These are phyloP conservation scores for Drosophila takahashii DNA, from an alignment of 1,140 invertebrate species.

Conservation along the genomic window DNA sequence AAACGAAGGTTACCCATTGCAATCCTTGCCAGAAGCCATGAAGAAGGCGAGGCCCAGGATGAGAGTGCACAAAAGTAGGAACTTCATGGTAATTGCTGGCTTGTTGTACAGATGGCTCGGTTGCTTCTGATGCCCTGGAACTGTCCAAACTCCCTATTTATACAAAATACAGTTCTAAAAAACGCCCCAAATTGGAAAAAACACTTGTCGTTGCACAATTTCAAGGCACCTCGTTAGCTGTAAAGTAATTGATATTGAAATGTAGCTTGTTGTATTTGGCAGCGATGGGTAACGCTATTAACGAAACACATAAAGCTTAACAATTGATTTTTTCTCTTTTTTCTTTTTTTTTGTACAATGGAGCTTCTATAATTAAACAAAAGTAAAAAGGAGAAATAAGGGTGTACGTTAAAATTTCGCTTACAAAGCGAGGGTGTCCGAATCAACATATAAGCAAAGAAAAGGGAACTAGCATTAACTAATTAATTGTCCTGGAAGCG, in stretches of 20 bases:
- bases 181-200: constrained; percentile 4
- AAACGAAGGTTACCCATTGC: background rate
- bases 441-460: constrained; percentile 26
- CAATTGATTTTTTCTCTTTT: constrained; percentile 44
- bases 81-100: constrained; percentile 49
- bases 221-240: constrained; percentile 14
- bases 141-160: constrained; percentile 22
- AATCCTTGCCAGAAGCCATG: constrained; percentile 47
- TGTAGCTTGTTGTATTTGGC: constrained; percentile 52
- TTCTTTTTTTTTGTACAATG: constrained; percentile 39
- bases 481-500: constrained; percentile 44
- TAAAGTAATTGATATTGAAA: constrained; percentile 44
- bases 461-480: constrained; percentile 33
- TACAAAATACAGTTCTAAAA: constrained; percentile 12
- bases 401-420: constrained; percentile 27
- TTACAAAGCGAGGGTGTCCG: constrained; percentile 56
- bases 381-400: constrained; percentile 4
- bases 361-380: constrained; percentile 68
- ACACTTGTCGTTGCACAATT: constrained; percentile 47
- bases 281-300: constrained; percentile 47
- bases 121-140: constrained; percentile 36
- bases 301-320: constrained; percentile 49
- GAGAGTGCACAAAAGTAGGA: constrained; percentile 38
- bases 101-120: constrained; percentile 27
- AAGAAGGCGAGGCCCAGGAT: constrained; percentile 46